These are phyloP conservation scores for Drosophila fuyamai DNA, from an alignment of 1,140 invertebrate genomes.

Conservation along the genomic window DNA sequence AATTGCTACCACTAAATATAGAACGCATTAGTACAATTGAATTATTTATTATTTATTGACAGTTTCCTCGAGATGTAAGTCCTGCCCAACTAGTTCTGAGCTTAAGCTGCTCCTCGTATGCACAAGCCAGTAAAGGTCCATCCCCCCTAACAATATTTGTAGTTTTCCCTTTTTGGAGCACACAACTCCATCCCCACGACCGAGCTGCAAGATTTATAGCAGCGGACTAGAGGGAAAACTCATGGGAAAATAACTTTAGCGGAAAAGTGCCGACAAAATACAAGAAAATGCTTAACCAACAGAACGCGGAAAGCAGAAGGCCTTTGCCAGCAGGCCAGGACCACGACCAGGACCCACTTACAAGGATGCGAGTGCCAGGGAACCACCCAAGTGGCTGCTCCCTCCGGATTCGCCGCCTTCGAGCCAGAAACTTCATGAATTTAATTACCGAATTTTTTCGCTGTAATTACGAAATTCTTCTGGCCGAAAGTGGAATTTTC, in stretches of 20 bases:
- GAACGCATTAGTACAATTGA: conserved; percentile 51
- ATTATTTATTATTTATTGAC: conserved; percentile 71
- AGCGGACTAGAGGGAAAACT: conserved; percentile 55
- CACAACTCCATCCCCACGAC: conserved; percentile 29
- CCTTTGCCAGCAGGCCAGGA: conserved; percentile 11
- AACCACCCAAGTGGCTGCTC: conserved; percentile 30
- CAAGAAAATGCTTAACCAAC: conserved; percentile 80
- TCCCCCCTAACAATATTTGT: no score
- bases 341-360: conserved; percentile 31
- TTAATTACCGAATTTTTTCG: conserved; percentile 81
- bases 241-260: conserved; percentile 79
- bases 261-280: conserved; percentile 81
- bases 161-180: not conserved
- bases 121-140: conserved; percentile 24
- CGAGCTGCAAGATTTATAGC: conserved; percentile 71
- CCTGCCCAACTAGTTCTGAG: conserved; percentile 26
- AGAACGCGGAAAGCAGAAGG: conserved; percentile 58
- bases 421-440: conserved; percentile 76
- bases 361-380: conserved; percentile 23
- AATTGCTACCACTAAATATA: conserved; percentile 61
- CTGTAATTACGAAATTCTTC: conserved; percentile 83
- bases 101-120: conserved; percentile 67
- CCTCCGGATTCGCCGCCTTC: conserved; percentile 45
- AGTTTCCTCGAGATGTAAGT: conserved; percentile 50
- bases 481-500: conserved; percentile 79